Evolutionary conservation across 2,888 invertebrate genomes (phyloP).

Genomic region (Argyresthia albistria): DNA sequence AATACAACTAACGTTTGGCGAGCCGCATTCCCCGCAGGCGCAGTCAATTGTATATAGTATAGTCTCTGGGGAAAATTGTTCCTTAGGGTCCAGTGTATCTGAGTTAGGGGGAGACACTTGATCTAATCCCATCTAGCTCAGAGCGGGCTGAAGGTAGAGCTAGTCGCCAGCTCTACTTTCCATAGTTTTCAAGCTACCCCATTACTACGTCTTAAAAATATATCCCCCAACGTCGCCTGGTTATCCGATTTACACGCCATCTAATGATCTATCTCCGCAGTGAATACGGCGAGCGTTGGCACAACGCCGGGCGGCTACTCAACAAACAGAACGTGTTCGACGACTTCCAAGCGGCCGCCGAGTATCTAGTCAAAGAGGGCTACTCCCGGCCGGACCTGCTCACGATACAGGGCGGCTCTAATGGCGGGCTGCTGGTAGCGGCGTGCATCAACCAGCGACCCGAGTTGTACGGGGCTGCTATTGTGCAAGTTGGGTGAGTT

Average conservation of each 20-base stretch:
- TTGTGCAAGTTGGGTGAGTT: slow-evolving; percentile 94
- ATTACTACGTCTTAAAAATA: not conserved
- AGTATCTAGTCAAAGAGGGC: slow-evolving; percentile 85
- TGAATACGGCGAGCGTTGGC: slow-evolving; percentile 98
- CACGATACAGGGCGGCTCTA: slow-evolving; percentile 95
- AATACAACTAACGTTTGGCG: no score
- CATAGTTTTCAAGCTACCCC: no score
- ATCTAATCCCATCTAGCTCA: no score
- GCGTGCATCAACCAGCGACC: slow-evolving; percentile 97
- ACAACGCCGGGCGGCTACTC: slow-evolving; percentile 89
- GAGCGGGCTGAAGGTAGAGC: no score
- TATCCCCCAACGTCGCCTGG: no score
- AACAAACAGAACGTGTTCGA: slow-evolving; percentile 98
- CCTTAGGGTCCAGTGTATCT: no score
- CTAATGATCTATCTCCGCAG: slow-evolving; percentile 46
- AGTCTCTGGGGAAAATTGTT: no score
- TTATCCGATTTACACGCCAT: not conserved
- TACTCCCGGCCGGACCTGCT: slow-evolving; percentile 84
- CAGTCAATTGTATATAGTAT: no score
- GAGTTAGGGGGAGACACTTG: no score
- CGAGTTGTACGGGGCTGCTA: slow-evolving; percentile 92
- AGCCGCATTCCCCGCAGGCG: no score
- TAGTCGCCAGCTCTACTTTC: no score
- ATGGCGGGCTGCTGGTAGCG: slow-evolving; percentile 96
- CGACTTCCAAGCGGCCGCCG: slow-evolving; percentile 94